These are phyloP conservation scores for Cinclus mexicanus DNA, from an alignment of 2,113 vertebrate species.

Conservation along the genomic window DNA sequence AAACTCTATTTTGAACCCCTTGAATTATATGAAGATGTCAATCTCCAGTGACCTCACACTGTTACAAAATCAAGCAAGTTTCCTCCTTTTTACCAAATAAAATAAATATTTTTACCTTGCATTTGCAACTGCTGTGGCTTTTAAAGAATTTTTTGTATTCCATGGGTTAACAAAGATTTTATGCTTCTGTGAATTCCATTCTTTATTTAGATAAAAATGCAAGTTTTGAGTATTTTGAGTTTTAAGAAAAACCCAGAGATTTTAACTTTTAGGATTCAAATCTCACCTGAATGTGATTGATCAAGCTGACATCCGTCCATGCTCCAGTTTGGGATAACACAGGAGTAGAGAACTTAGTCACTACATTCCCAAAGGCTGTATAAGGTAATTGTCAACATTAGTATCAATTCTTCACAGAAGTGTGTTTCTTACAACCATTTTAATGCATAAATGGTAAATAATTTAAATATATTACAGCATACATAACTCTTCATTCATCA, in stretches of 20 bases:
- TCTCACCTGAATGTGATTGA: background rate
- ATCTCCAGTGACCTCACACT: background rate
- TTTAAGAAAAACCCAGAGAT: background rate
- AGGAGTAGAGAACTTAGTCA: background rate
- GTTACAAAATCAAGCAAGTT: background rate
- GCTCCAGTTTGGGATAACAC: background rate
- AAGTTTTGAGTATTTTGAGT: background rate
- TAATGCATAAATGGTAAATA: background rate
- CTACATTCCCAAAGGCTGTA: background rate
- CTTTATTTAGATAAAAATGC: background rate
- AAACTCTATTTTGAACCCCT: fast-evolving
- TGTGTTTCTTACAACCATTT: background rate
- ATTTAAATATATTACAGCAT: background rate
- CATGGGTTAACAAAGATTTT: background rate
- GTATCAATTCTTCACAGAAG: slow-evolving; percentile 3
- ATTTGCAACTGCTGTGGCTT: background rate
- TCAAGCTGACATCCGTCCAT: background rate
- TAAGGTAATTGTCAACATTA: background rate
- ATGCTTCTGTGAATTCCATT: background rate
- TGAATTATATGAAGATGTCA: background rate
- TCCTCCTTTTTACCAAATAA: background rate
- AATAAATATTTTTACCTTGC: background rate
- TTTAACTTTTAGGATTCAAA: background rate
- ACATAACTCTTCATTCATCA: background rate
- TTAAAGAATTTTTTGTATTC: background rate